phyloP scores from a whole-genome alignment of 2,888 invertebrate species.

The Acleris laterana region DNA sequence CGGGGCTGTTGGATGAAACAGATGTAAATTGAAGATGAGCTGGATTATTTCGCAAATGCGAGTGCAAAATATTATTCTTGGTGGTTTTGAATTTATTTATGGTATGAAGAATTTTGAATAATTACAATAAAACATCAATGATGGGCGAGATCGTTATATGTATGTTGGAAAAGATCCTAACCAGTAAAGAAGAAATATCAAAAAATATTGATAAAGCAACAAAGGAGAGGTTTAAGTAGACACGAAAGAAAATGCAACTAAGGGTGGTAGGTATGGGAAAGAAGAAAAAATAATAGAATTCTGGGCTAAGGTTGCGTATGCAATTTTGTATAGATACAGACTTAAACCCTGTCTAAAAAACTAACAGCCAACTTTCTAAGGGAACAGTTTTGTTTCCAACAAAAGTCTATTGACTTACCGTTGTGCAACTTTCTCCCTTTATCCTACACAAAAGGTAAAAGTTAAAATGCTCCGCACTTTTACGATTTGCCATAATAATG shows the following conservation, averaged over 20 bases:
- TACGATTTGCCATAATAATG: constrained; percentile 57
- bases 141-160: no score
- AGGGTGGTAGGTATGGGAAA: no score
- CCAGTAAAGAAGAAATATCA: no score
- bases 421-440: constrained; percentile 82
- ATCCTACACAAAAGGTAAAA: constrained; percentile 72
- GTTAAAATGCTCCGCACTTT: constrained; percentile 65
- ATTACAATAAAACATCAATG: no score
- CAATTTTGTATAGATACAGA: not conserved
- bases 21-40: not conserved
- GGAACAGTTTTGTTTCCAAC: constrained; percentile 59
- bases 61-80: no score
- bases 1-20: not conserved
- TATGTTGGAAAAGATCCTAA: no score
- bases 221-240: no score
- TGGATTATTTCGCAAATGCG: no score
- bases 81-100: no score
- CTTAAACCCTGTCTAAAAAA: not conserved
- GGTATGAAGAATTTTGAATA: no score
- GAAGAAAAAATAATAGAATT: not conserved
- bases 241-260: no score
- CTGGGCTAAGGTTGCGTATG: not conserved
- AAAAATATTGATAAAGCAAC: no score
- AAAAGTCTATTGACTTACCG: constrained; percentile 70
- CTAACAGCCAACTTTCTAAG: constrained; percentile 50